Evolutionary conservation across 2,888 invertebrate genomes (phyloP).

Genomic region (Ophioninae sp.): DNA sequence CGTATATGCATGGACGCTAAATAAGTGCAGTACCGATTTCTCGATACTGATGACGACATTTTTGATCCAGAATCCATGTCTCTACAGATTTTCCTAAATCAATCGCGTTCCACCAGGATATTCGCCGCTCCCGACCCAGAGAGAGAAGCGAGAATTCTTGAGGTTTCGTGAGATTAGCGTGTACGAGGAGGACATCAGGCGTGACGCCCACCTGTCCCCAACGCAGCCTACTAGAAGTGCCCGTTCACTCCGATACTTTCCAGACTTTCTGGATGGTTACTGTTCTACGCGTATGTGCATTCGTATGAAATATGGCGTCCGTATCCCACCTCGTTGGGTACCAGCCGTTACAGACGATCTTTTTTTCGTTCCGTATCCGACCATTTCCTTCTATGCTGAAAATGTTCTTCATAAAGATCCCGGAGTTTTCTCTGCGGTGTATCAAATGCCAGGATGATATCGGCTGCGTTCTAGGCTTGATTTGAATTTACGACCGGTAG

Average conservation of each 20-base stretch:
- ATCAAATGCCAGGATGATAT: neutral
- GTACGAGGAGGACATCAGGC: conserved; percentile 66
- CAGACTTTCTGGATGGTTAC: conserved; percentile 50
- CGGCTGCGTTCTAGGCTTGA: no score
- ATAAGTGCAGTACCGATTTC: neutral
- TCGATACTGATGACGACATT: neutral
- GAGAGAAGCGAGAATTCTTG: conserved; percentile 38
- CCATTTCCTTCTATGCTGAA: no score
- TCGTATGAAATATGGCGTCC: conserved; percentile 30
- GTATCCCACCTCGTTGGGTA: conserved; percentile 60
- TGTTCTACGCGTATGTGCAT: conserved; percentile 19
- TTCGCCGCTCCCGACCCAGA: conserved; percentile 28
- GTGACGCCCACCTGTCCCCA: conserved; percentile 74
- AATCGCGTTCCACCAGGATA: neutral
- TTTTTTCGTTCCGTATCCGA: no score
- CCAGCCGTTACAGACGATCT: conserved; percentile 32
- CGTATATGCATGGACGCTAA: neutral
- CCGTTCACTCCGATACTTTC: conserved; percentile 51
- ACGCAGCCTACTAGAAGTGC: conserved; percentile 63
- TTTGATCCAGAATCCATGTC: neutral
- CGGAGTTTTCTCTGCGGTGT: neutral
- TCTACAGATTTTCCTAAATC: neutral
- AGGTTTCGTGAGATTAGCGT: conserved; percentile 60
- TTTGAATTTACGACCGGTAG: no score
- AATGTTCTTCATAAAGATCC: no score